Base-by-base conservation (phyloP, 23 tunicate genomes). In the Diplosoma virens region DNA sequence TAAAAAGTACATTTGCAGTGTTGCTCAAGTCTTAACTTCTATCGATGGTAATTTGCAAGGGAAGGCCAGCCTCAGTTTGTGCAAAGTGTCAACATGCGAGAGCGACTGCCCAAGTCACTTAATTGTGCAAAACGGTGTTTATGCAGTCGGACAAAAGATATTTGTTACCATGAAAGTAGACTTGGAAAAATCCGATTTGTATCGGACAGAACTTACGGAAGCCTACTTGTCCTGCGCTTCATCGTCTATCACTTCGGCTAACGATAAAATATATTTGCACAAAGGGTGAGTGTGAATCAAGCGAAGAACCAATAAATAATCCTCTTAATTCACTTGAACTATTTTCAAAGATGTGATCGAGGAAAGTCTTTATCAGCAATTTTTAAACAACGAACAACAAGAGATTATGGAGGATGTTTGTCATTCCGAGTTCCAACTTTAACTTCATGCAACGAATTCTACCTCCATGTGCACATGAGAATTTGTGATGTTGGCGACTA, bases 211-310 rank as follows among this genome's bases (percentile, higher is more conserved):
- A 11, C 6, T 64, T 36, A 6, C 71, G 3, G 17, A 31, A 14
- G 34, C 71, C 11, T 64, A 7, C 20, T 36, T 64, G 7, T 64
- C 71, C 71, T 64, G 71, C 71, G 14, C n/a, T n/a, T n/a, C n/a
- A n/a, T n/a, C n/a, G n/a, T n/a, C n/a, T n/a, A n/a, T n/a, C n/a
- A n/a, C n/a, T n/a, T n/a, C 14, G 50, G 50, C 14, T 41, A 14
- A 14, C 6, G 24, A 56, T 25, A 20, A 56, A 20, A 4, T 56
- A 4, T 4, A 16, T 11, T 20, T 56, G 24, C 24, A 56, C 21
- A 56, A 25, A 56, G 63, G 63, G 63, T 56, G 24, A 64, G 71
- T 9, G 50, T 41, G 9, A 41, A n/a, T n/a, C n/a, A n/a, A n/a
- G n/a, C n/a, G n/a, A n/a, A n/a, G n/a, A n/a, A n/a, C n/a, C n/a